These are phyloP conservation scores for Drosophila helvetica DNA, from an alignment of 2,888 invertebrate genomes.

Conservation along the genomic window DNA sequence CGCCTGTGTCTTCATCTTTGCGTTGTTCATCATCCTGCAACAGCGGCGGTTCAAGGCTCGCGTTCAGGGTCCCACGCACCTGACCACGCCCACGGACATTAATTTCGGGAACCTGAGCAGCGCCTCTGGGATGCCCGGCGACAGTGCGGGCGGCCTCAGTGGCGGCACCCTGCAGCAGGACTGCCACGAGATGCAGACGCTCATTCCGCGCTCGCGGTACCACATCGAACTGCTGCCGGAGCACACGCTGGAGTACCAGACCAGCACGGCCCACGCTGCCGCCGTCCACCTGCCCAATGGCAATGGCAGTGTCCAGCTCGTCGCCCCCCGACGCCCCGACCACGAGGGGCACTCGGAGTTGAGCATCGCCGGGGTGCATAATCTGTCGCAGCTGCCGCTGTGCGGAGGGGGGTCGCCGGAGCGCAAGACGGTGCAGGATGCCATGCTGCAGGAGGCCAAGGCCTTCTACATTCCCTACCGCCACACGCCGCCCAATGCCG, in stretches of 20 bases:
- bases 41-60: conserved; percentile 81
- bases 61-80: conserved; percentile 77
- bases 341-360: conserved; percentile 52
- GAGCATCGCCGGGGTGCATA: conserved; percentile 73
- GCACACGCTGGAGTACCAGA: conserved; percentile 73
- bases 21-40: conserved; percentile 81
- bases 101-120: conserved; percentile 81
- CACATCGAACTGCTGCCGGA: conserved; percentile 75
- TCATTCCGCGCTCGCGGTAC: conserved; percentile 81
- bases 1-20: conserved; percentile 80
- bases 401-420: conserved; percentile 74
- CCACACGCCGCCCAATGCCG: conserved; percentile 72
- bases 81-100: conserved; percentile 81
- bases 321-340: conserved; percentile 45
- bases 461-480: conserved; percentile 80
- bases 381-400: conserved; percentile 77
- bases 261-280: conserved; percentile 62
- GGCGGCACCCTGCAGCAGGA: conserved; percentile 81
- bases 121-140: conserved; percentile 76
- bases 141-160: conserved; percentile 81
- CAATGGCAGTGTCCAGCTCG: conserved; percentile 63
- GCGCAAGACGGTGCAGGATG: conserved; percentile 56
- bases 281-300: conserved; percentile 75
- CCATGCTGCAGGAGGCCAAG: conserved; percentile 67
- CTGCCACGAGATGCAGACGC: conserved; percentile 84